Base-by-base conservation (phyloP, 2,113 vertebrate genomes). In the Brachirus orientalis region DNA sequence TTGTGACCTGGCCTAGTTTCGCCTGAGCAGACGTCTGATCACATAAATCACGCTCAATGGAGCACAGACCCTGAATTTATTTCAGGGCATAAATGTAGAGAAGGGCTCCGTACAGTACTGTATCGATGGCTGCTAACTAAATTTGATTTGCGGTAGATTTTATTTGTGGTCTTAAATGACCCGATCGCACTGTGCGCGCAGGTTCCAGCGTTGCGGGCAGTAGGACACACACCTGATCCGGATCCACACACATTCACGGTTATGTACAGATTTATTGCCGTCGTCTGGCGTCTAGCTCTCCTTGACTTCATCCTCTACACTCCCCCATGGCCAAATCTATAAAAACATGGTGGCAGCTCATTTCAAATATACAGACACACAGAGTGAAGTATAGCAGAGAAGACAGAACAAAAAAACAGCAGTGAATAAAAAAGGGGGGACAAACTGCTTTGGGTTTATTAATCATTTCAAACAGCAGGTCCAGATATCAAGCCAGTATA, bases 251-350 rank as follows among this genome's bases (percentile, higher is more conserved):
- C 63, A 67, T 17, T 16, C 43, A 8, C 12, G 63, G 60, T 22
- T 65, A 36, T 53, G 43, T 52, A 45, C 47, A 72, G 85, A 89
- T 89, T 84, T 84, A 87, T 70, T 63, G 70, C 55, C 41, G 9
- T 56, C 36, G 72, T 77, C 69, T 73, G 64, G 54, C 35, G 69
- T 83, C 66, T 55, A 37, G 68, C 63, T 74, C 71, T 50, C 79
- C 68, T 82, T 61, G 63, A 73, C 60, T 80, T 54, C 67, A 83
- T 78, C 72, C 51, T 70, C 68, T 50, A 64, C 75, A 63, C 37
- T 22, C 22, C 16, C 72, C 63, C 77, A 82, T 3, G 79, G 85
- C 41, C 79, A 61, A 79, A 86, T 79, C 84, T 77, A 83, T 89
- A 75, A 85, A 83, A 54, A 67, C 69, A 10, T 10, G 35, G 16